Percentiles rank a stretch among this genome's conserved stretches.
These are phyloP conservation scores for Papilio polytes DNA, from an alignment of 1,140 invertebrate species.

Conservation along the genomic window DNA sequence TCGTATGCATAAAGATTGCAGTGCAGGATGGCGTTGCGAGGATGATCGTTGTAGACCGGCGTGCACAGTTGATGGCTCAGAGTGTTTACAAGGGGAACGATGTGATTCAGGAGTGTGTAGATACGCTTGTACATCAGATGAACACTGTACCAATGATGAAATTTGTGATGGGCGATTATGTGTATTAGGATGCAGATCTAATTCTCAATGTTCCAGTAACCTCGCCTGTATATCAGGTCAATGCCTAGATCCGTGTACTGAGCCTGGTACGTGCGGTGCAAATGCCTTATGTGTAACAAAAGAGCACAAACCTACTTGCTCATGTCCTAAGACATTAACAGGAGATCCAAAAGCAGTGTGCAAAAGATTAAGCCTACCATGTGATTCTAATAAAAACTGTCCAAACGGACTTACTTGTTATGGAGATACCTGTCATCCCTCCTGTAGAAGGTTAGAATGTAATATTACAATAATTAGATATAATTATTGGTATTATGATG, in stretches of 20 bases:
- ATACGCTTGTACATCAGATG: slow-evolving; percentile 90
- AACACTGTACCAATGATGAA: slow-evolving; percentile 91
- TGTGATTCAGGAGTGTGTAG: slow-evolving; percentile 89
- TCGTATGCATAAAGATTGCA: slow-evolving; percentile 89
- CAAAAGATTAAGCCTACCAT: slow-evolving; percentile 86
- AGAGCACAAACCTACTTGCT: slow-evolving; percentile 90
- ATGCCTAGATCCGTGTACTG: slow-evolving; percentile 90
- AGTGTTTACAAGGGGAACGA: slow-evolving; percentile 92
- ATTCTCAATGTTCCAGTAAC: slow-evolving; percentile 89
- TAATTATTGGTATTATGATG: not conserved
- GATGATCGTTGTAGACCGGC: slow-evolving; percentile 89
- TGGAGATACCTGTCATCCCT: slow-evolving; percentile 89
- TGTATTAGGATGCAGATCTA: slow-evolving; percentile 90
- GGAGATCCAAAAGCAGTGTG: slow-evolving; percentile 91
- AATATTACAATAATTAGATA: not conserved
- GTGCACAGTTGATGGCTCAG: slow-evolving; percentile 89
- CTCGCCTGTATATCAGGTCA: slow-evolving; percentile 90
- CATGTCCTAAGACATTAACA: slow-evolving; percentile 88
- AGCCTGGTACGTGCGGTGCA: slow-evolving; percentile 92
- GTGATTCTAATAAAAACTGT: slow-evolving; percentile 87
- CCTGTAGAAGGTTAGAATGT: slow-evolving; percentile 86
- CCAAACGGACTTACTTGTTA: slow-evolving; percentile 88
- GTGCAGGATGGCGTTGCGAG: slow-evolving; percentile 88
- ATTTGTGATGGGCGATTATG: slow-evolving; percentile 93
- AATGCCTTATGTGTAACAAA: slow-evolving; percentile 90